A percentile compares a stretch with the other conserved stretches of the same genome.
Evolutionary conservation across 2,113 vertebrate species (phyloP).

Genomic region (Mystacornis crossleyi): DNA sequence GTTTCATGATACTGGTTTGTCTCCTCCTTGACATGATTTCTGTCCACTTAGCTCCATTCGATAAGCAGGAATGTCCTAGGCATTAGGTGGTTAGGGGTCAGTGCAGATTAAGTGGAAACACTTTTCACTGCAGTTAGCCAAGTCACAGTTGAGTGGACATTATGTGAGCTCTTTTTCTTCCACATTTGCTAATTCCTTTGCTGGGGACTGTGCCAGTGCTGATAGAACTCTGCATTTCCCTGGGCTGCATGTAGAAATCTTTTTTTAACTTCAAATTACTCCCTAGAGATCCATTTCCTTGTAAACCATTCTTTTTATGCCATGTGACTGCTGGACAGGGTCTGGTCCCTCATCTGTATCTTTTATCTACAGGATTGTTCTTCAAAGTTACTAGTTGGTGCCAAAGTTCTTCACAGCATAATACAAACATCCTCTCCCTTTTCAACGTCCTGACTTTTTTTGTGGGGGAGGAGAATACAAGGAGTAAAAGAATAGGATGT

Average conservation of each 20-base stretch:
- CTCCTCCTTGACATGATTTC: background rate
- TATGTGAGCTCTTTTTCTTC: background rate
- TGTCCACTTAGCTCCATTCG: background rate
- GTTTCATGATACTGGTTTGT: background rate
- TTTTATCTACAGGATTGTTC: constrained; percentile 6
- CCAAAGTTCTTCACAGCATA: background rate
- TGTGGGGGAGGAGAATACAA: background rate
- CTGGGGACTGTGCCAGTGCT: background rate
- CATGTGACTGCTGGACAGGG: background rate
- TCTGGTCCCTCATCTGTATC: background rate
- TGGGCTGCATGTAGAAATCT: background rate
- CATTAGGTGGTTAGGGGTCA: background rate
- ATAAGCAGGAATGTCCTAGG: background rate
- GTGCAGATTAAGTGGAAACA: background rate
- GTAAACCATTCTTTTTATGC: background rate
- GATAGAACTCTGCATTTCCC: background rate
- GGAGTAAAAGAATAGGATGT: background rate
- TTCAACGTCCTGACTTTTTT: fast-evolving
- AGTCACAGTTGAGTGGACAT: background rate
- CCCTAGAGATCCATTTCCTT: background rate
- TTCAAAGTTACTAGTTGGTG: background rate
- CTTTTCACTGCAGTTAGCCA: background rate
- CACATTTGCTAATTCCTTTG: background rate
- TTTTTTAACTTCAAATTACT: background rate
- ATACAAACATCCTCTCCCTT: background rate